Evolutionary conservation across 1,140 invertebrate species (phyloP), one percentile per base, ranked within the genome.

Genomic region (Drosophila azteca): DNA sequence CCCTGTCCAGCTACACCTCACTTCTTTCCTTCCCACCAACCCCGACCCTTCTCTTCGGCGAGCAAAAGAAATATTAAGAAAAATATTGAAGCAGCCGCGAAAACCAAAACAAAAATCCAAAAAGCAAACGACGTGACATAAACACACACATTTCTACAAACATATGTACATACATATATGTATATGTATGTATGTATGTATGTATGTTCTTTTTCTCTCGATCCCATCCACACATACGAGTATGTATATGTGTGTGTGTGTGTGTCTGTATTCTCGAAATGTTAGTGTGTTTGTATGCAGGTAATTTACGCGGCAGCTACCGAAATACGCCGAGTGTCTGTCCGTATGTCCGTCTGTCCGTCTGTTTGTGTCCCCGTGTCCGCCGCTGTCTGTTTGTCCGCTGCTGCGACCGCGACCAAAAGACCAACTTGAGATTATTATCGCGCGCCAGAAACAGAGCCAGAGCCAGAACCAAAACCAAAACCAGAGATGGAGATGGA

Each of bases 291-390:
- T 84, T 79, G 77, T 87, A 88, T 88, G 83, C 85, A 89, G 82
- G 90, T 90, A 91, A 91, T 91, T 91, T 91, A 90, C 90, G 79
- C 85, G 87, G 79, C 85, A 82, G 90, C 90, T 91, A 90, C 90
- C 85, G 90, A 90, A 91, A 91, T 91, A 91, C 90, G 90, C 89
- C 79, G 77, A 39, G 35, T 8, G 31, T 31, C 41, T 70, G 71
- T 44, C 52, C 66, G 58, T 65, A 60, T 20, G 45, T 44, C 59
- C 55, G 58, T 39, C n/a, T 9, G 44, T 39, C 54, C 26, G 52
- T 68, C 51, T 52, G 26, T 41, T 39, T 31, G 39, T 65, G 24
- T 26, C 20, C 24, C 5, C 35, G 35, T 11, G 35, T 39, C 35
- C 7, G 35, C 35, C 7, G 35, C 26, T 13, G 60, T 69, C 60